Evolutionary conservation across 2,888 invertebrate genomes (phyloP).

Genomic region (Leptopterna dolabrata): DNA sequence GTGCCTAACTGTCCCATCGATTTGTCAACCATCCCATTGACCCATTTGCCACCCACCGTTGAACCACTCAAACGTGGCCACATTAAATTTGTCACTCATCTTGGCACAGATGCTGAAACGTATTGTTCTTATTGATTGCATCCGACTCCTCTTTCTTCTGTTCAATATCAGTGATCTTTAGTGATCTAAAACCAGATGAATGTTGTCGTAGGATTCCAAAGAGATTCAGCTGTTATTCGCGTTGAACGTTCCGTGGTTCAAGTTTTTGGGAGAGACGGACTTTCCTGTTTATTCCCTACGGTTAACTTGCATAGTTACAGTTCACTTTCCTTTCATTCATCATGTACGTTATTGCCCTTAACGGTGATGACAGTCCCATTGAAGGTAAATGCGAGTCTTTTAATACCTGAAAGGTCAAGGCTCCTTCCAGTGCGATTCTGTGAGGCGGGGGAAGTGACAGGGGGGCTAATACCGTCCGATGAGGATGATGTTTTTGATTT

Average conservation of each 20-base stretch:
- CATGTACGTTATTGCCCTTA: too few relatives aligned
- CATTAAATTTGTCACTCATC: slow-evolving; percentile 48
- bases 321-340: too few relatives aligned
- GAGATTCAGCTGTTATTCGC: too few relatives aligned
- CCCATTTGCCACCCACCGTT: slow-evolving; percentile 5
- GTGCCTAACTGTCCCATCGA: background rate
- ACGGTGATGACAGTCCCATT: background rate
- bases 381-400: background rate
- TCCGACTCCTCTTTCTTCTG: background rate
- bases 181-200: too few relatives aligned
- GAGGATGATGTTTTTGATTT: slow-evolving; percentile 59
- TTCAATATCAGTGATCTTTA: background rate
- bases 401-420: slow-evolving; percentile 21
- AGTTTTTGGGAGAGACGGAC: too few relatives aligned
- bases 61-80: background rate
- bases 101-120: slow-evolving; percentile 5
- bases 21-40: slow-evolving; percentile 30
- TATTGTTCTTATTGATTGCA: slow-evolving; percentile 22
- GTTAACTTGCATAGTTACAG: too few relatives aligned
- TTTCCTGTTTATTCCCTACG: too few relatives aligned
- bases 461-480: background rate
- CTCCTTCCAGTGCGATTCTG: background rate
- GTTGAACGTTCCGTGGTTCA: too few relatives aligned
- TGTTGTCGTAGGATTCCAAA: too few relatives aligned
- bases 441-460: background rate